Evolutionary conservation across 2,797 vertebrate genomes (phyloP).

Genomic region (Hippoglossus hippoglossus): DNA sequence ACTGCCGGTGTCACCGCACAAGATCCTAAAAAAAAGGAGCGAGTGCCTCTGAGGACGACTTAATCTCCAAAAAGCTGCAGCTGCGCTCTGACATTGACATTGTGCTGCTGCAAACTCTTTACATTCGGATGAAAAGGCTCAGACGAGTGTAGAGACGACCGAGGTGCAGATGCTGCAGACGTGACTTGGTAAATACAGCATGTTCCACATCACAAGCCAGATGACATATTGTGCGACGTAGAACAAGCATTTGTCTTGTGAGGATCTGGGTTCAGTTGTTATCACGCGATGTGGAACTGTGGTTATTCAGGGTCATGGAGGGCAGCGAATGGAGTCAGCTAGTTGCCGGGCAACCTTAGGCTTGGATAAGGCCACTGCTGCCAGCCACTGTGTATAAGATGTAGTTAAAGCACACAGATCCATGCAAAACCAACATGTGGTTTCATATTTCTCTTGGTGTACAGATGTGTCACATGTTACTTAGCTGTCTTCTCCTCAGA

Average conservation of each 20-base stretch:
- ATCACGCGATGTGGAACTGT: too few relatives aligned
- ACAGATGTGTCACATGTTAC: too few relatives aligned
- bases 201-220: neutral
- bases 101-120: conserved; percentile 24
- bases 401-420: conserved; percentile 2
- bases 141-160: neutral
- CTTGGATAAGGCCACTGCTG: conserved; percentile 1
- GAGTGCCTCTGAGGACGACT: conserved; percentile 35
- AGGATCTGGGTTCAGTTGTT: too few relatives aligned
- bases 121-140: conserved; percentile 31
- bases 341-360: conserved; percentile 18
- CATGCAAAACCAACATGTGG: too few relatives aligned
- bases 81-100: conserved; percentile 46
- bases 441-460: too few relatives aligned
- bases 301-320: too few relatives aligned
- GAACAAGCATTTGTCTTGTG: too few relatives aligned
- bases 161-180: conserved; percentile 16
- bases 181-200: neutral
- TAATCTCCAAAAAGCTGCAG: conserved; percentile 44
- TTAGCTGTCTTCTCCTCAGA: too few relatives aligned
- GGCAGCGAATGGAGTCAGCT: neutral
- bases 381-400: conserved; percentile 1
- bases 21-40: conserved; percentile 27
- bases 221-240: neutral
- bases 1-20: conserved; percentile 38